Conservation (phyloP, 2,113 vertebrate genomes). For the Grallaria varia region DNA sequence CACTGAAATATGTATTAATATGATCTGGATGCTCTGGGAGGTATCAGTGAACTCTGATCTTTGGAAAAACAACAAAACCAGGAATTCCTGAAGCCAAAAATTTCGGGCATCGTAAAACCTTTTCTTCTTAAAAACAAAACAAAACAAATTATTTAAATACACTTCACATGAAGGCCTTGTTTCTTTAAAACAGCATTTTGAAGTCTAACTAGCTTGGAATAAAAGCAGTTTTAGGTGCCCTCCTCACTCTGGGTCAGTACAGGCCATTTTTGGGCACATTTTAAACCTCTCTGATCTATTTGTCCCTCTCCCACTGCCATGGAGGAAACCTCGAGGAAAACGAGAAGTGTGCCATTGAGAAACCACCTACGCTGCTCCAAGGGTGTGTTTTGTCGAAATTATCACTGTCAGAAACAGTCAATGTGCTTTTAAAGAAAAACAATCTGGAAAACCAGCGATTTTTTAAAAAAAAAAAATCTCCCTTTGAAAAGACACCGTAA, state of each 20-base stretch:
- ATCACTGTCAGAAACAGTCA: neutral
- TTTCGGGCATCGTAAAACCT: neutral
- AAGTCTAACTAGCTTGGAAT: neutral
- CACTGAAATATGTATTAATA: neutral
- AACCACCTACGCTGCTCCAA: neutral
- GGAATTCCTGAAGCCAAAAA: neutral
- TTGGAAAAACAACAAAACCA: neutral
- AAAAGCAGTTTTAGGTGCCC: neutral
- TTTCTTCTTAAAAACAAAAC: neutral
- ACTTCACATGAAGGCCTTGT: neutral
- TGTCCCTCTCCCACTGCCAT: neutral
- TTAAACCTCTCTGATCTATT: neutral
- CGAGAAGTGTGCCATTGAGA: neutral
- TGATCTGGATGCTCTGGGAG: neutral
- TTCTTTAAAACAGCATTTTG: neutral
- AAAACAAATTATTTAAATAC: neutral
- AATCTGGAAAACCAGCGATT: neutral
- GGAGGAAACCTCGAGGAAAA: neutral
- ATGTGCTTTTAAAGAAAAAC: neutral
- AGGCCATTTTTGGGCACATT: neutral
- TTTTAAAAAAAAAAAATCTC: neutral
- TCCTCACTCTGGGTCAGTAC: neutral
- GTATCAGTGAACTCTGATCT: neutral
- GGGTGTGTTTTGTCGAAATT: neutral
- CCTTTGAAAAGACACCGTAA: neutral